phyloP scores from a whole-genome alignment of 2,113 vertebrate species.

The Caranx ignobilis region DNA sequence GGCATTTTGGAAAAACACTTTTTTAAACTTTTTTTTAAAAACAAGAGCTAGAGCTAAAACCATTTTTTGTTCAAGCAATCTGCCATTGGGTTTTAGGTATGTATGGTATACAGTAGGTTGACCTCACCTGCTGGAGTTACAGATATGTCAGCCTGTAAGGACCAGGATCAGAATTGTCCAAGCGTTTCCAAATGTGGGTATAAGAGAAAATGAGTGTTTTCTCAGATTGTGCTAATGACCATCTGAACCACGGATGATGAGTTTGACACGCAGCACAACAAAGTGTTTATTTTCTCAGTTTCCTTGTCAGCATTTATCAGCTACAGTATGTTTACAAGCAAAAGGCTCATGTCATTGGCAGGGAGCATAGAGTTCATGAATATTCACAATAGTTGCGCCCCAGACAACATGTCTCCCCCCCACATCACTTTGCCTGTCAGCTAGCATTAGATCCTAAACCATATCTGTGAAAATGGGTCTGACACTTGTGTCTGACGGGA shows the following conservation, averaged over 20 bases:
- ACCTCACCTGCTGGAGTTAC: not conserved
- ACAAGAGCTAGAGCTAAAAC: not conserved
- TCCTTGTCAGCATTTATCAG: slow-evolving; percentile 24
- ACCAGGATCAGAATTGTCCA: not conserved
- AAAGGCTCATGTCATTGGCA: slow-evolving; percentile 11
- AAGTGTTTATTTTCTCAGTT: not conserved
- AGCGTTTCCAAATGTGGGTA: not conserved
- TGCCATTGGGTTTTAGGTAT: not conserved
- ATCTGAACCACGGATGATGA: slow-evolving; percentile 5
- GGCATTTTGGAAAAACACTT: slow-evolving; percentile 25
- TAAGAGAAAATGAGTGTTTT: not conserved
- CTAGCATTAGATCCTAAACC: slow-evolving; percentile 58
- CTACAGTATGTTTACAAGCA: slow-evolving; percentile 23
- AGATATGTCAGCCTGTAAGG: not conserved
- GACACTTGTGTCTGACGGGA: slow-evolving; percentile 59
- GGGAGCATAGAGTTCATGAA: slow-evolving; percentile 44
- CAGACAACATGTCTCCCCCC: slow-evolving; percentile 25
- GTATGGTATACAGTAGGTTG: not conserved
- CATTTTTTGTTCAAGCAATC: not conserved
- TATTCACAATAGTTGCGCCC: slow-evolving; percentile 50
- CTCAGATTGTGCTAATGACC: not conserved
- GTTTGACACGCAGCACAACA: not conserved
- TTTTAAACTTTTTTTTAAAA: not conserved
- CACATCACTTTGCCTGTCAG: slow-evolving; percentile 69
- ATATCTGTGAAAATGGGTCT: slow-evolving; percentile 65